A percentile compares a stretch with the other conserved stretches of the same genome.
Evolutionary conservation across 1,140 invertebrate genomes (phyloP).

Genomic region (Drosophila elegans): DNA sequence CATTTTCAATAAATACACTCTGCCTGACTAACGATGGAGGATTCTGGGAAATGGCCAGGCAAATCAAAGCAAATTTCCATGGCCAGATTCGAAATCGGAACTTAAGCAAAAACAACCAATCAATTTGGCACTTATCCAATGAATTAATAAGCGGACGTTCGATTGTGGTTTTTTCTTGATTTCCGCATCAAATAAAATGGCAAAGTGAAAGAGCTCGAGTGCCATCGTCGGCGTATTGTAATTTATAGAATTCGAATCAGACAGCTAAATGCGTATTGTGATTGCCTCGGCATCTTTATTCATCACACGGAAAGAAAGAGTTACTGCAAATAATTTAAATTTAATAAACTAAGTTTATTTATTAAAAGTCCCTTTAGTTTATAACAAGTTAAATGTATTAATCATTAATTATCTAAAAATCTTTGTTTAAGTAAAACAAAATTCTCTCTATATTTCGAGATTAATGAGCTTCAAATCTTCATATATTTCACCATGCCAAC

Average conservation of each 20-base stretch:
- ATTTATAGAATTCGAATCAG: constrained; percentile 41
- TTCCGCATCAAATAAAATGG: constrained; percentile 34
- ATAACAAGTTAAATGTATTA: too few species aligned
- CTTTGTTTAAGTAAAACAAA: too few species aligned
- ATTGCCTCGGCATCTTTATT: constrained; percentile 8
- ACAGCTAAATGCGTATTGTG: constrained; percentile 21
- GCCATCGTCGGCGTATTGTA: constrained; percentile 27
- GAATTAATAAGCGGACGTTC: constrained; percentile 38
- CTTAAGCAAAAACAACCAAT: constrained; percentile 21
- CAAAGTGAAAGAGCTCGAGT: constrained; percentile 15
- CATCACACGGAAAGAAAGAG: background rate
- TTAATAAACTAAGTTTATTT: too few species aligned
- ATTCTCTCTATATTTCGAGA: too few species aligned
- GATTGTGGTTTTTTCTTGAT: constrained; percentile 12
- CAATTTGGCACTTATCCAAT: constrained; percentile 66
- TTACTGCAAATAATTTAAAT: background rate
- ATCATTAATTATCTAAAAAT: too few species aligned
- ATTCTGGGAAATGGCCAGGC: constrained; percentile 39
- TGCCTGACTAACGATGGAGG: constrained; percentile 26
- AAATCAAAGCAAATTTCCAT: constrained; percentile 39
- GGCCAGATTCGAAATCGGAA: constrained; percentile 50
- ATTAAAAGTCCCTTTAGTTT: too few species aligned
- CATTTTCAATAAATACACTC: constrained; percentile 15
- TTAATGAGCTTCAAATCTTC: too few species aligned
- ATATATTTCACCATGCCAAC: too few species aligned